Evolutionary conservation across 2,113 vertebrate species (phyloP), one percentile per base, ranked within the genome.

Genomic region (Misgurnus anguillicaudatus): DNA sequence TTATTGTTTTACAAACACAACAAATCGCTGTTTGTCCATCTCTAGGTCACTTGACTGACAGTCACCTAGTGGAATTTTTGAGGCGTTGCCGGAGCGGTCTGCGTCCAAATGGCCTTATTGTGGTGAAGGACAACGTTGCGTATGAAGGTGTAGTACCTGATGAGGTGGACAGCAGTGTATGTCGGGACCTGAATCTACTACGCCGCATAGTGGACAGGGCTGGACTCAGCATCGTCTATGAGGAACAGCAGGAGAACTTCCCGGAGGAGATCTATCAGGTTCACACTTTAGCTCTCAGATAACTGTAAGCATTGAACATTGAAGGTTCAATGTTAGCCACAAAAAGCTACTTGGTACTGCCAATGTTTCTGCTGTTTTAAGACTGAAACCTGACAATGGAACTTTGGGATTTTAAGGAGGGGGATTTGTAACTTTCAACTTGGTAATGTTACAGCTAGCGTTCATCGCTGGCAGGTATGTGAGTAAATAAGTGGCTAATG

Each of bases 51-150:
- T 92, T 99, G 83, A 98, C 96, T 0, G 96, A 99, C 11, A 88
- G 93, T 48, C 95, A 99, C 85, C 92, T 99, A 81, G 92, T 95
- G 0, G 91, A 92, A 66, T 99, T 99, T 90, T 90, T 99, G 84
- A 91, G 85, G 75, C 93, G 96, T 24, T 98, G 97, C 83, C 90
- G 90, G 6, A 87, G 80, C 0, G 95, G 93, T 4, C 91, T 99
- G 73, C 91, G 93, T 24, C 94, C 95, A 60, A 93, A 95, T 0
- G 97, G 98, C 67, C 90, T 99, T 8, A 85, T 99, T 0, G 89
- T 98, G 82, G 94, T 99, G 87, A 99, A 99, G 85, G 98, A 99
- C 92, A 99, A 99, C 84, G 96, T 99, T 91, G 94, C 97, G 0
- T 96, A 95, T 57, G 95, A 98, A 70, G 97, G 97, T 0, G 95